Conservation (phyloP, 2,888 invertebrate species). For the Drosophila multiciliata region DNA sequence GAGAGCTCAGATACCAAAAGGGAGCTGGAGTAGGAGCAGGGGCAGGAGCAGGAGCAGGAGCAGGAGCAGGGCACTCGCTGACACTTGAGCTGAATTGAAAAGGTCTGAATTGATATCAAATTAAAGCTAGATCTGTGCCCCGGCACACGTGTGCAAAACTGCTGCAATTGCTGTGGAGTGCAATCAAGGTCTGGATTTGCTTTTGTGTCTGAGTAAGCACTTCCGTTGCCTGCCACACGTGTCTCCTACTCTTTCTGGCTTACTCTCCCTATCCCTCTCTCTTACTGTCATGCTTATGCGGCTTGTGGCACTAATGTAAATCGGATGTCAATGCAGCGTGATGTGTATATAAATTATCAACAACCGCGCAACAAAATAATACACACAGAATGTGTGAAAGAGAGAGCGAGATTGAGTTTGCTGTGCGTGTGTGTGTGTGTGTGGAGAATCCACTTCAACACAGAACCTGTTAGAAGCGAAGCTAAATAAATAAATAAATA, state of each 20-base stretch:
- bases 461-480: constrained; percentile 75
- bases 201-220: constrained; percentile 53
- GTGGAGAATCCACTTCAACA: constrained; percentile 36
- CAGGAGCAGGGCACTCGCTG: constrained; percentile 55
- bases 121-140: constrained; percentile 52
- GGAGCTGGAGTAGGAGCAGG: constrained; percentile 1
- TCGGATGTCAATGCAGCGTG: constrained; percentile 83
- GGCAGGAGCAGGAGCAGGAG: constrained; percentile 15
- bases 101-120: constrained; percentile 70
- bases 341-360: constrained; percentile 82
- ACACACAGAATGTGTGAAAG: background rate
- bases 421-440: constrained; percentile 10
- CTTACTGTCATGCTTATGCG: constrained; percentile 16
- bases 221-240: constrained; percentile 64
- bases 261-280: background rate
- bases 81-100: constrained; percentile 66
- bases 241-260: constrained; percentile 27
- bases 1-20: constrained; percentile 7
- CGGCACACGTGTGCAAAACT: constrained; percentile 68
- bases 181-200: constrained; percentile 37
- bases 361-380: constrained; percentile 18
- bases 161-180: constrained; percentile 34
- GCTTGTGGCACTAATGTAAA: constrained; percentile 81
- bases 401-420: constrained; percentile 20
- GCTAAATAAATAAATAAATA: constrained; percentile 77